Percentiles rank a stretch among this genome's conserved stretches.
Conservation (phyloP, 2,113 vertebrate genomes). For the Benthochromis sp. region DNA sequence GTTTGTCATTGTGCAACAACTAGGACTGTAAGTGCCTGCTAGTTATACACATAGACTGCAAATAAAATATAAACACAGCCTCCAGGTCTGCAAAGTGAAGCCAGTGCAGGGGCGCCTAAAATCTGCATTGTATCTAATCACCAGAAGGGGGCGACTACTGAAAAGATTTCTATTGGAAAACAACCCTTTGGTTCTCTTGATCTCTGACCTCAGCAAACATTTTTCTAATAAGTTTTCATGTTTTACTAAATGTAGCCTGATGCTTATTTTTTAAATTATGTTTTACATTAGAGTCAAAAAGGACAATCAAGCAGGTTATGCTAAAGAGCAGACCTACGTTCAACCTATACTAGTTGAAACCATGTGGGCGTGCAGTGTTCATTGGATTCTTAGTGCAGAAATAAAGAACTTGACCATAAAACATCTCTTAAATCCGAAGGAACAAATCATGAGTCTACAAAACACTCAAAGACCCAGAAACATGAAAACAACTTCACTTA, state of each 20-base stretch:
- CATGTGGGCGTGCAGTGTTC: not conserved
- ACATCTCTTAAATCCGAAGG: not conserved
- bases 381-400: not conserved
- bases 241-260: not conserved
- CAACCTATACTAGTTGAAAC: not conserved
- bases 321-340: rapidly evolving
- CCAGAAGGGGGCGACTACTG: not conserved
- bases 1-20: not conserved
- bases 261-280: not conserved
- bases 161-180: not conserved
- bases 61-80: not conserved
- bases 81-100: not conserved
- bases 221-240: not conserved
- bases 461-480: not conserved
- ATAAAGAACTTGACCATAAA: not conserved
- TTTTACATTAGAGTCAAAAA: not conserved
- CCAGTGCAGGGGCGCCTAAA: rapidly evolving
- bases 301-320: not conserved
- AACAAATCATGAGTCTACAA: not conserved
- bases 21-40: not conserved
- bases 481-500: not conserved
- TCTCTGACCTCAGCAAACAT: not conserved
- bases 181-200: not conserved
- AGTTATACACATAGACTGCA: not conserved
- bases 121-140: not conserved